These are phyloP conservation scores for Ariolimax columbianus DNA, from an alignment of 2,888 invertebrate genomes.

Conservation along the genomic window DNA sequence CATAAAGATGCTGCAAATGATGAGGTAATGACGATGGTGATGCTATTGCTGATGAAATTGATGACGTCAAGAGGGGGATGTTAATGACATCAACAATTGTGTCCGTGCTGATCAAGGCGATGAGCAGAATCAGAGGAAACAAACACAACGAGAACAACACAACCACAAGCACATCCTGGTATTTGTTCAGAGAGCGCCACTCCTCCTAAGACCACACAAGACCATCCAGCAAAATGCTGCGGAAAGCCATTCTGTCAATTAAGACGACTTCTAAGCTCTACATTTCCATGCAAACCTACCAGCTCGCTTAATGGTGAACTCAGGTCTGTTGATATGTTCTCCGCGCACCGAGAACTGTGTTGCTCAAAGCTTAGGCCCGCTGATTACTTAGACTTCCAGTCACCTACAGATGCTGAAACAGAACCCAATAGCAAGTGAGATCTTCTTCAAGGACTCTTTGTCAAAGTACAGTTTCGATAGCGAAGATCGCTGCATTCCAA, in stretches of 20 bases:
- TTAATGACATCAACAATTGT: too few relatives aligned
- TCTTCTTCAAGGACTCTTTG: neutral
- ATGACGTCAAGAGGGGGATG: too few relatives aligned
- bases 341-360: neutral
- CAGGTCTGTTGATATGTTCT: slow-evolving; percentile 7
- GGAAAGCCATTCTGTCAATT: neutral
- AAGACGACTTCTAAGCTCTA: neutral
- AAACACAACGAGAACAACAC: too few relatives aligned
- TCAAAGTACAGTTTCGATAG: neutral
- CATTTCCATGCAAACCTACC: neutral
- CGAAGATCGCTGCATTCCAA: neutral
- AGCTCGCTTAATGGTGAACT: slow-evolving; percentile 8
- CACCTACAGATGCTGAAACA: neutral
- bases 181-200: too few relatives aligned
- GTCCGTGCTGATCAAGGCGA: too few relatives aligned
- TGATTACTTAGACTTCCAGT: neutral
- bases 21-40: too few relatives aligned
- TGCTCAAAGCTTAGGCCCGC: neutral
- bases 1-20: too few relatives aligned
- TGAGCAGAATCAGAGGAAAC: too few relatives aligned
- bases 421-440: neutral
- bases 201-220: slow-evolving; percentile 9
- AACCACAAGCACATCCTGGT: too few relatives aligned
- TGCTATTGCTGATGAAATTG: too few relatives aligned
- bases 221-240: neutral